Percentiles rank a stretch among this genome's conserved stretches.
These are phyloP conservation scores for Nymphalis io DNA, from an alignment of 1,140 invertebrate genomes.

Conservation along the genomic window DNA sequence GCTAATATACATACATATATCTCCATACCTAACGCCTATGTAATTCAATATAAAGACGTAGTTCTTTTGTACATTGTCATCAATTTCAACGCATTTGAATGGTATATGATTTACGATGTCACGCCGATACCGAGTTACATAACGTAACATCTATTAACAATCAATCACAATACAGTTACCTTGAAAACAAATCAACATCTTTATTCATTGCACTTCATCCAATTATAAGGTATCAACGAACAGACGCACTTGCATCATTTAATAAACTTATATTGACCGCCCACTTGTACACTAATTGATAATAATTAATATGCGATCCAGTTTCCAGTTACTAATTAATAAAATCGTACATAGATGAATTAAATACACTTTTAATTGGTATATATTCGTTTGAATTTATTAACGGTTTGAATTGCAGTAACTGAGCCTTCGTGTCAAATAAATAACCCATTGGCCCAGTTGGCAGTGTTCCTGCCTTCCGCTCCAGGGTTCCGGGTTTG, in stretches of 20 bases:
- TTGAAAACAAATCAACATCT: constrained; percentile 19
- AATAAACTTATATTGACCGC: constrained; percentile 20
- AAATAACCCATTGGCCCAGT: too few relatives aligned
- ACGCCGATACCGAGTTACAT: not conserved
- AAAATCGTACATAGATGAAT: constrained; percentile 6
- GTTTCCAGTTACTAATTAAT: constrained; percentile 22
- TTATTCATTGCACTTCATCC: constrained; percentile 11
- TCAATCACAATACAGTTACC: constrained; percentile 6
- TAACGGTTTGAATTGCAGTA: not conserved
- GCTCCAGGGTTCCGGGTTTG: too few relatives aligned
- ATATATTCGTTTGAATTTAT: not conserved
- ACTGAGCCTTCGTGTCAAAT: too few relatives aligned
- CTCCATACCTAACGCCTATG: too few relatives aligned
- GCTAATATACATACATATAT: too few relatives aligned
- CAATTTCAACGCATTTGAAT: too few relatives aligned
- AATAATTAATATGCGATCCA: constrained; percentile 24
- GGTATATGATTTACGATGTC: too few relatives aligned
- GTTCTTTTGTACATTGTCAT: too few relatives aligned
- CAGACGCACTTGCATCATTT: constrained; percentile 22
- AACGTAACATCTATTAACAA: not conserved
- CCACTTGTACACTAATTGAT: constrained; percentile 24
- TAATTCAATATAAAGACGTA: too few relatives aligned
- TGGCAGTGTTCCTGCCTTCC: too few relatives aligned
- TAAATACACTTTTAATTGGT: not conserved
- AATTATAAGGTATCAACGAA: constrained; percentile 11